These are phyloP conservation scores for Coreoperca whiteheadi DNA, from an alignment of 2,113 vertebrate genomes.

Conservation along the genomic window DNA sequence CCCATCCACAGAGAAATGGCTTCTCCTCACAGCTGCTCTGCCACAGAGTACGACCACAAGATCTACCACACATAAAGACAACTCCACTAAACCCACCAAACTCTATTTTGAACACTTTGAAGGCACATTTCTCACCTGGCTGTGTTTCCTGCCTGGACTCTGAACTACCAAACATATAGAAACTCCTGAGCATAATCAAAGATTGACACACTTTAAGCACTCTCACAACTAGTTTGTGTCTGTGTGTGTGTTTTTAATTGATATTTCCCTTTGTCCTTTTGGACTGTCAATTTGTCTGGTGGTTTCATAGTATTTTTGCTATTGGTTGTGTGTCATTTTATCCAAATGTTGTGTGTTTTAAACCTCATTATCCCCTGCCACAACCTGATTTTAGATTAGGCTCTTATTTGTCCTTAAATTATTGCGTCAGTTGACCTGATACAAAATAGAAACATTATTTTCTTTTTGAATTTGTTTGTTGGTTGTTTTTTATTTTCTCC, in stretches of 20 bases:
- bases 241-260: not conserved
- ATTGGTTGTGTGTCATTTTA: conserved; percentile 27
- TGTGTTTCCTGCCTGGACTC: conserved; percentile 35
- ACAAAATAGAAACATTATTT: conserved; percentile 42
- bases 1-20: conserved; percentile 77
- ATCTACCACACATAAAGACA: conserved; percentile 66
- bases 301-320: conserved; percentile 1
- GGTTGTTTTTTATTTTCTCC: conserved; percentile 32
- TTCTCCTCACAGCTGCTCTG: conserved; percentile 67
- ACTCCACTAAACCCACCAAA: conserved; percentile 10
- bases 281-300: conserved; percentile 3
- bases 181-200: conserved; percentile 51
- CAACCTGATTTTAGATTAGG: conserved; percentile 67
- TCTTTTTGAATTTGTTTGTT: conserved; percentile 41
- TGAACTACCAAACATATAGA: conserved; percentile 28
- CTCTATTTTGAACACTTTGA: conserved; percentile 31
- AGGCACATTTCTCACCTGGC: conserved; percentile 14
- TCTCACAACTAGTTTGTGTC: not conserved
- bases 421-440: conserved; percentile 87
- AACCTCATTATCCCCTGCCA: conserved; percentile 45
- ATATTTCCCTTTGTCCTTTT: not conserved
- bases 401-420: conserved; percentile 70
- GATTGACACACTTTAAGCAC: conserved; percentile 33
- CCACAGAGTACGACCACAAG: conserved; percentile 79
- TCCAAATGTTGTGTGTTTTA: conserved; percentile 33